Evolutionary conservation across 2,113 vertebrate species (phyloP).

Genomic region (Antechinus stuartii): DNA sequence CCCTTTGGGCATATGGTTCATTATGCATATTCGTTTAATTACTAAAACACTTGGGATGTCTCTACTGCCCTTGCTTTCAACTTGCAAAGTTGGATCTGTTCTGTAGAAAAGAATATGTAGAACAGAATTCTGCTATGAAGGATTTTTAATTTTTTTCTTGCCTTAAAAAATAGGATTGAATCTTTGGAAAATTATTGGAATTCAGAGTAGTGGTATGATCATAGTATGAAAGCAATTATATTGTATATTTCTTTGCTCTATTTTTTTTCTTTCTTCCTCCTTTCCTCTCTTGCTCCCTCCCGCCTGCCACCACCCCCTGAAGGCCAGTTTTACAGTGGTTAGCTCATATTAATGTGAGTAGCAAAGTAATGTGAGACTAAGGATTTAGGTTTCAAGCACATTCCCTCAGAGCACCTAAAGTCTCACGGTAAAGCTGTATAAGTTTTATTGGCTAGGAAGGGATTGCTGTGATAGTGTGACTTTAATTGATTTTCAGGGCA

Average conservation of each 20-base stretch:
- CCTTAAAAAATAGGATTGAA: slow-evolving; percentile 26
- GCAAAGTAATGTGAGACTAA: slow-evolving; percentile 63
- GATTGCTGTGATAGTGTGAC: slow-evolving; percentile 80
- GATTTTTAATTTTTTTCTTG: slow-evolving; percentile 69
- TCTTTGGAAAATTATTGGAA: slow-evolving; percentile 84
- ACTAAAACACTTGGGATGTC: slow-evolving; percentile 90
- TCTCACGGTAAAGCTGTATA: slow-evolving; percentile 71
- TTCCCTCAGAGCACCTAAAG: slow-evolving; percentile 70
- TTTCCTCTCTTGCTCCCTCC: not conserved
- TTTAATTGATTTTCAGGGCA: slow-evolving; percentile 86
- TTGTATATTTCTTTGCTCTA: slow-evolving; percentile 11
- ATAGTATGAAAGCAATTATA: slow-evolving; percentile 68
- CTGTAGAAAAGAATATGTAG: slow-evolving; percentile 81
- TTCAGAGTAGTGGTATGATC: slow-evolving; percentile 85
- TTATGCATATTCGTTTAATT: slow-evolving; percentile 93
- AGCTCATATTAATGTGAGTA: slow-evolving; percentile 57
- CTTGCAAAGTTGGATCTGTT: slow-evolving; percentile 86
- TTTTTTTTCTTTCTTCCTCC: not conserved
- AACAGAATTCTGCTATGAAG: slow-evolving; percentile 80
- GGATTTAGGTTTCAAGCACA: slow-evolving; percentile 77
- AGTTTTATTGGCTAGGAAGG: slow-evolving; percentile 81
- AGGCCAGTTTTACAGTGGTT: slow-evolving; percentile 71
- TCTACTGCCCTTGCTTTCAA: slow-evolving; percentile 90
- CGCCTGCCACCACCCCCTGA: slow-evolving; percentile 79
- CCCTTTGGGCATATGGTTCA: slow-evolving; percentile 92